Conservation (phyloP, 2,797 vertebrate genomes). For the Sebastes elongatus region DNA sequence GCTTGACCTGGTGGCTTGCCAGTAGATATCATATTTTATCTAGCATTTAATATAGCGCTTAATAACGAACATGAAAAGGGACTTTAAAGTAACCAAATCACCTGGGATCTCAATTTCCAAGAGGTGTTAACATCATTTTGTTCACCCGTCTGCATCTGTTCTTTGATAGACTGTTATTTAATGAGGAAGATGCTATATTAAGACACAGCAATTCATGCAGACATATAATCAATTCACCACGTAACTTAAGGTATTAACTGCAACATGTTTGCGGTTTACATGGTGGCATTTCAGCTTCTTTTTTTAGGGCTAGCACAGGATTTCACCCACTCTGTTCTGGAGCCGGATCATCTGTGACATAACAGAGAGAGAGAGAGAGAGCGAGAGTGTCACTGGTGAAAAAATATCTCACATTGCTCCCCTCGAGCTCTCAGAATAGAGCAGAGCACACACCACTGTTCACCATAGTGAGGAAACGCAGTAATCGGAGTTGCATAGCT, state of each 20-base stretch:
- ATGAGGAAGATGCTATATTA: slow-evolving; percentile 2
- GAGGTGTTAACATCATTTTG: neutral
- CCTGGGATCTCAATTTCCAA: neutral
- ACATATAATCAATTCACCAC: slow-evolving; percentile 17
- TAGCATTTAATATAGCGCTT: neutral
- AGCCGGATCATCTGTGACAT: slow-evolving; percentile 41
- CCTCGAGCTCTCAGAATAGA: slow-evolving; percentile 47
- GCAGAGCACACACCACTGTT: slow-evolving; percentile 1
- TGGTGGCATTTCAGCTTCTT: neutral
- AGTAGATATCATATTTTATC: slow-evolving; percentile 11
- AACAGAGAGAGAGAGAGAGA: slow-evolving; percentile 19
- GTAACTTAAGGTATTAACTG: slow-evolving; percentile 25
- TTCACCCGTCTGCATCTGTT: neutral
- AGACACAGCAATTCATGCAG: neutral
- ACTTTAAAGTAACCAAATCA: neutral
- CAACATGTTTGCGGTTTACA: neutral
- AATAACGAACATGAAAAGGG: neutral
- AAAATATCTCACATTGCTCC: slow-evolving; percentile 25
- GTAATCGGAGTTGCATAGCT: slow-evolving; percentile 21
- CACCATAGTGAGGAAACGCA: slow-evolving; percentile 17
- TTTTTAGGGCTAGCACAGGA: slow-evolving; percentile 12
- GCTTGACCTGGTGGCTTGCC: neutral
- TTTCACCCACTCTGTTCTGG: slow-evolving; percentile 3
- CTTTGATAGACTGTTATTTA: neutral
- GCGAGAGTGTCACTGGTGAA: slow-evolving; percentile 3